Base-by-base conservation (phyloP, 2,113 vertebrate genomes). In the Elephantulus edwardii region DNA sequence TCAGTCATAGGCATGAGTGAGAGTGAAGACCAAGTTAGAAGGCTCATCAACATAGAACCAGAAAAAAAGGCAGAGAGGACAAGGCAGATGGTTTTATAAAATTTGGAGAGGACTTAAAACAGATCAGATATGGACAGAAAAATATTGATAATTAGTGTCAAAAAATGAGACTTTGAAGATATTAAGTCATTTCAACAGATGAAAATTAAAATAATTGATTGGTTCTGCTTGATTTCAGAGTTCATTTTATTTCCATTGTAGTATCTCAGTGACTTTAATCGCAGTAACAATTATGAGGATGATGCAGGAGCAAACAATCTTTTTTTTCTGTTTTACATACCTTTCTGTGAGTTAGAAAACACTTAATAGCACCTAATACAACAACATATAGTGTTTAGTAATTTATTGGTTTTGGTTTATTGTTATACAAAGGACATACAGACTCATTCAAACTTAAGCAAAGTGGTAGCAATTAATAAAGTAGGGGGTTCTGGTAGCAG, bases 31-130 rank as follows among this genome's bases (percentile, higher is more conserved):
- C 46, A 84, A 70, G 11, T 52, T 14, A 72, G 35, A 74, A 70
- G 3, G 6, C 0, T 38, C 13, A 8, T 2, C 3, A 6, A 0
- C 4, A 35, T 28, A 54, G 26, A 71, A 44, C 2, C 13, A 62
- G 48, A 30, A 6, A 48, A 24, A 48, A 68, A 35, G n/a, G 6
- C 2, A 12, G 17, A 64, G 2, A 50, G 48, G 22, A 89, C 77
- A 38, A 38, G 3, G 62, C 19, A 71, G 46, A 22, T 10, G 3
- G 12, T 22, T 90, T 64, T 52, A 8, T 40, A 52, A 84, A 52
- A 28, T 5, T 62, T 86, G 20, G n/a, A 8, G 44, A 81, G 17
- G 6, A 70, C 6, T 74, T 72, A 38, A 60, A 66, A n/a, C 13
- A 17, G 4, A 66, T 70, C n/a, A 88, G 64, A 66, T 30, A 66